Conservation (phyloP, 2,888 invertebrate genomes). For the Parascotia fuliginaria region DNA sequence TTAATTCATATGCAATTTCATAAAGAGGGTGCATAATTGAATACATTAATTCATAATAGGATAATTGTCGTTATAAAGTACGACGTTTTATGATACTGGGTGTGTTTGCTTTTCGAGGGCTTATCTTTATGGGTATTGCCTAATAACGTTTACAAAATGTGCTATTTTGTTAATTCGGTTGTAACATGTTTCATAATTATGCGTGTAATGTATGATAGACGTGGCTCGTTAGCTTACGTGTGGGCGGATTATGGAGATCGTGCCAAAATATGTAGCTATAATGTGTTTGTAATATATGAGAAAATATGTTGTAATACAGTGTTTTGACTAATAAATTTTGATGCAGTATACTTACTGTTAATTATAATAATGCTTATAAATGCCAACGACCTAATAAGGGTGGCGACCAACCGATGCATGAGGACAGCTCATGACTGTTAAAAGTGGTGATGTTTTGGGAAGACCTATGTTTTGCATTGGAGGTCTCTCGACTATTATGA, state of each 20-base stretch:
- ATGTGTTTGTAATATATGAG: neutral
- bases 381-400: too few species aligned
- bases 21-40: conserved; percentile 50
- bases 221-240: conserved; percentile 13
- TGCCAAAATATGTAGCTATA: neutral
- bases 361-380: too few species aligned
- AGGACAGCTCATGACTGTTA: too few species aligned
- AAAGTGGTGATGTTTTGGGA: too few species aligned
- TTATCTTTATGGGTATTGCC: conserved; percentile 55
- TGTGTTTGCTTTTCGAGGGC: conserved; percentile 39
- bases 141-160: conserved; percentile 42
- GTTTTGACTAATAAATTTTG: too few species aligned
- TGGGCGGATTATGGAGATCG: conserved; percentile 13
- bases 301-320: neutral
- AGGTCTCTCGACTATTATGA: too few species aligned
- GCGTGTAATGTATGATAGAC: conserved; percentile 28
- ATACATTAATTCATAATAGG: conserved; percentile 54
- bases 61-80: conserved; percentile 57
- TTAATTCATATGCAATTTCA: conserved; percentile 34
- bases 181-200: conserved; percentile 40
- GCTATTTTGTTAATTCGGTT: conserved; percentile 38
- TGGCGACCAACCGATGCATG: too few species aligned
- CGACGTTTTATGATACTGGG: conserved; percentile 55
- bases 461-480: too few species aligned
- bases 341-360: too few species aligned